Evolutionary conservation across 1,140 invertebrate genomes (phyloP).

Genomic region (Nixonia krombeini): DNA sequence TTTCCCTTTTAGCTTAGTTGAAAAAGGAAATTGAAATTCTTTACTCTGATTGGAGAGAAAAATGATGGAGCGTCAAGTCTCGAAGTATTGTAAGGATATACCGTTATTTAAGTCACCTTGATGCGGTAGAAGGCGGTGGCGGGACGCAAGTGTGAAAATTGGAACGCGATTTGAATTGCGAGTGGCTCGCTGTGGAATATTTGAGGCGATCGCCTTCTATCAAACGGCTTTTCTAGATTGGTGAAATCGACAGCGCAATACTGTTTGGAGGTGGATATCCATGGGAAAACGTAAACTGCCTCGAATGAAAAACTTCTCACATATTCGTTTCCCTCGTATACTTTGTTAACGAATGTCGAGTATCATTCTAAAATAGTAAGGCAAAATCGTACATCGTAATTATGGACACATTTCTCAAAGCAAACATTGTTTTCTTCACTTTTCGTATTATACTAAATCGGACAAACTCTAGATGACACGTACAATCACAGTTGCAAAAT

Average conservation of each 20-base stretch:
- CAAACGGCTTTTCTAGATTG: background rate
- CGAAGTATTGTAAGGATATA: constrained; percentile 5
- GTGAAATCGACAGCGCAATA: constrained; percentile 1
- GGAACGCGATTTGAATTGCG: constrained; percentile 19
- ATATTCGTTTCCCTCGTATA: too few relatives aligned
- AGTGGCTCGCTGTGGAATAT: constrained; percentile 3
- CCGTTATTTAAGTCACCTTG: constrained; percentile 20
- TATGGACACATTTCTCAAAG: too few relatives aligned
- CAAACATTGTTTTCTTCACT: too few relatives aligned
- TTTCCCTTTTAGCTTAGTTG: too few relatives aligned
- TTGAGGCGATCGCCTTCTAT: constrained; percentile 12
- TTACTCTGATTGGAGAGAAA: background rate
- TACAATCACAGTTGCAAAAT: too few relatives aligned
- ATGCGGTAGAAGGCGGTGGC: background rate
- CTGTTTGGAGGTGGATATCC: background rate
- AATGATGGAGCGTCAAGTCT: background rate
- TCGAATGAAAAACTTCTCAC: too few relatives aligned
- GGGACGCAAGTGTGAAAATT: constrained; percentile 8
- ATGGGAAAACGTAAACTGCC: background rate
- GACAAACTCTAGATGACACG: too few relatives aligned
- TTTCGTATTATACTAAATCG: too few relatives aligned
- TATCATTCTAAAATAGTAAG: too few relatives aligned
- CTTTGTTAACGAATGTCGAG: too few relatives aligned
- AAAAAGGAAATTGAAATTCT: too few relatives aligned
- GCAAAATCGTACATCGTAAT: too few relatives aligned